Conservation (phyloP, 2,113 vertebrate genomes). For the Pterocles gutturalis region DNA sequence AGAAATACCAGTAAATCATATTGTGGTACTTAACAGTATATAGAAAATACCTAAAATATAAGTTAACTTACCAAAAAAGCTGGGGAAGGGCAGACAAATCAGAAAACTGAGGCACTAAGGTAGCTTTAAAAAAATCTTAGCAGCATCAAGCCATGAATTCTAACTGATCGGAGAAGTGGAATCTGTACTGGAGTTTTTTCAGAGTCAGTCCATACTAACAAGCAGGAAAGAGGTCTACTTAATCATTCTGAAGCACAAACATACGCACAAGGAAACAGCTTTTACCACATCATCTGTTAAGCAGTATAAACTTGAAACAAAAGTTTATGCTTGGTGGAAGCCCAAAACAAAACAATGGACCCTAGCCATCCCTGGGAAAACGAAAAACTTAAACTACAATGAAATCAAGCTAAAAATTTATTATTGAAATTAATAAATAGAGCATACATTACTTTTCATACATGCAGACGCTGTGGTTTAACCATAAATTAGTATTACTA, state of each 20-base stretch:
- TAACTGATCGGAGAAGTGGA: not conserved
- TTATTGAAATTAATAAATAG: not conserved
- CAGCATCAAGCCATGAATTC: not conserved
- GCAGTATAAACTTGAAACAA: not conserved
- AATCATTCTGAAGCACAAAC: not conserved
- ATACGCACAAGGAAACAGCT: not conserved
- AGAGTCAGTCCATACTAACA: not conserved
- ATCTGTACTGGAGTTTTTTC: not conserved
- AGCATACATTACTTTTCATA: not conserved
- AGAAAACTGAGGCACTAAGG: not conserved
- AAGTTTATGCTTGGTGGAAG: not conserved
- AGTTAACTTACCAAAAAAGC: not conserved
- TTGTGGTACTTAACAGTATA: not conserved
- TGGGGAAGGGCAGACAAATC: fast-evolving
- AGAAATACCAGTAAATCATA: not conserved
- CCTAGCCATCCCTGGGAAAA: not conserved
- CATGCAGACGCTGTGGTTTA: not conserved
- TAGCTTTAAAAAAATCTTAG: not conserved
- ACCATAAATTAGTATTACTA: not conserved
- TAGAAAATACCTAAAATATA: not conserved
- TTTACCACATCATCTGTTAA: not conserved
- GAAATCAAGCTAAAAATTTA: not conserved
- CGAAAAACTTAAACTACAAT: not conserved
- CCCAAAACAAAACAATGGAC: not conserved
- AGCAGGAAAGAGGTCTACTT: not conserved